Base-by-base conservation (phyloP, 2,888 invertebrate genomes). In the Auanema freiburgensis region DNA sequence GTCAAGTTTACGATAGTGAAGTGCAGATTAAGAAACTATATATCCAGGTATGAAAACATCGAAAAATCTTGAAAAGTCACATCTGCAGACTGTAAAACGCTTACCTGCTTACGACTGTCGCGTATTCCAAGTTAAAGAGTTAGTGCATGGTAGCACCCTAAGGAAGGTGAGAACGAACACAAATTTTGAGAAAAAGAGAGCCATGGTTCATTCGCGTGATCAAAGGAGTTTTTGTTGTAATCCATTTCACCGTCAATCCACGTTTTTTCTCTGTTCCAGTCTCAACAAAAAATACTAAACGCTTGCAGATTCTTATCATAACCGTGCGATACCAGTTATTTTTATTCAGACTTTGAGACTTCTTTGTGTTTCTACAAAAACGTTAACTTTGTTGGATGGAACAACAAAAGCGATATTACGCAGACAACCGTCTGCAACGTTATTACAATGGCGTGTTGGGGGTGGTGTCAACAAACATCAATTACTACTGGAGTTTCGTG, bases 401-500 rank as follows among this genome's bases (percentile, higher is more conserved):
- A 87, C 88, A 72, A 88, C 88, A 1, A 88, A 88, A 78, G 84
- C 87, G 33, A 84, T 88, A 51, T 86, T 88, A 18, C 88, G 88
- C 77, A 33, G 75, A 33, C 74, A 71, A 46, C 67, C 67, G 65
- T 88, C 88, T 33, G 82, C 86, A 24, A 88, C 88, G 73, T 85
- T 89, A 53, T 86, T 88, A 69, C 86, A 89, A 85, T 89, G 89
- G 89, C 84, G 88, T 64, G 87, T 88, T 44, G 88, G 88, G n/a
- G 88, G 88, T 25, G 88, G 88, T 11, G 86, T 88, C 59, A 87
- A 87, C 65, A 88, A 88, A 83, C 88, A 88, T 83, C 87, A 88
- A 65, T 83, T 89, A 57, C 85, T 87, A 63, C 84, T 89, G 66
- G 88, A 89, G 80, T 89, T 89, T 83, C 85, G 88, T 50, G 88